Evolutionary conservation across 1,140 invertebrate genomes (phyloP).

Genomic region (Amyelois transitella): DNA sequence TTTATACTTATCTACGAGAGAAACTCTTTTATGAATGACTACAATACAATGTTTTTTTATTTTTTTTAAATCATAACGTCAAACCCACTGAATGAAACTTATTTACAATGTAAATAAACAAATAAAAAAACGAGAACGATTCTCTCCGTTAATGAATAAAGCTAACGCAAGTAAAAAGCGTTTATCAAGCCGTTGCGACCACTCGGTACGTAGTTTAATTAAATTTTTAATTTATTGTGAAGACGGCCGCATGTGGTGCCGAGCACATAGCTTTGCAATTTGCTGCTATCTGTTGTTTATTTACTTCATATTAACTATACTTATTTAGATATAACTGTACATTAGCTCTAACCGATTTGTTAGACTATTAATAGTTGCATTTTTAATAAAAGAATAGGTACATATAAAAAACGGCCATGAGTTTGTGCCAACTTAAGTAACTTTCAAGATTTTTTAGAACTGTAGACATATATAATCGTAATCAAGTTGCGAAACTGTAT

Average conservation of each 20-base stretch:
- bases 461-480: too few relatives aligned
- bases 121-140: slow-evolving; percentile 5
- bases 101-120: neutral
- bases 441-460: too few relatives aligned
- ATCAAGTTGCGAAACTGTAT: too few relatives aligned
- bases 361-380: neutral
- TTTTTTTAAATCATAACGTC: too few relatives aligned
- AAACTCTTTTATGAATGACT: too few relatives aligned
- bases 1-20: too few relatives aligned
- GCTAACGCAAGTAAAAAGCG: slow-evolving; percentile 31
- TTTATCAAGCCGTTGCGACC: slow-evolving; percentile 54
- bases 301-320: slow-evolving; percentile 4
- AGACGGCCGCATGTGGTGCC: slow-evolving; percentile 39
- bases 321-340: neutral
- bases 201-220: slow-evolving; percentile 49
- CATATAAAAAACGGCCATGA: too few relatives aligned
- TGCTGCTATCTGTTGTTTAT: slow-evolving; percentile 43
- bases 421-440: too few relatives aligned
- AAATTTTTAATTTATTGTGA: slow-evolving; percentile 64
- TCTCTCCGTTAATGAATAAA: slow-evolving; percentile 26
- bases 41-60: too few relatives aligned
- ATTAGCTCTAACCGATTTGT: neutral
- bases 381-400: neutral
- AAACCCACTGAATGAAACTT: neutral
- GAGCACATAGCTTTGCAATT: slow-evolving; percentile 30